These are phyloP conservation scores for Drosophila anceps DNA, from an alignment of 2,888 invertebrate genomes.

Conservation along the genomic window DNA sequence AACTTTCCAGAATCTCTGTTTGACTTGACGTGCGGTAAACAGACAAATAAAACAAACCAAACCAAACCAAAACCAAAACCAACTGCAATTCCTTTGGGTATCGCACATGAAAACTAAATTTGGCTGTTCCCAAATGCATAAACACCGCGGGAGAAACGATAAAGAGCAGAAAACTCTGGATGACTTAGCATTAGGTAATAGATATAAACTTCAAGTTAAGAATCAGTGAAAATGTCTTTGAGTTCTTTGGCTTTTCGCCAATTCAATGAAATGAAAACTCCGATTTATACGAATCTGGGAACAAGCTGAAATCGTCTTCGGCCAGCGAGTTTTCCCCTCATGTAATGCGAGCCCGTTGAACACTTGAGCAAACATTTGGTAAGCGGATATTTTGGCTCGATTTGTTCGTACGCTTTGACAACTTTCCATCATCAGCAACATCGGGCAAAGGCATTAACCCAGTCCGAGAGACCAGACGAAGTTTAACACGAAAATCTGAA, in stretches of 20 bases:
- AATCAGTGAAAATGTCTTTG: not conserved
- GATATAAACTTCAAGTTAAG: too few relatives aligned
- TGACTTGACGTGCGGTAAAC: conserved; percentile 55
- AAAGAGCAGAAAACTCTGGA: not conserved
- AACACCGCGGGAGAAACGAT: not conserved
- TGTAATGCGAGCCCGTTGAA: conserved; percentile 64
- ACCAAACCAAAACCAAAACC: too few relatives aligned
- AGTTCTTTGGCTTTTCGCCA: not conserved
- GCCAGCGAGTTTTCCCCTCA: not conserved
- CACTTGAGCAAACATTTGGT: conserved; percentile 81
- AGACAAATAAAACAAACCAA: conserved; percentile 31
- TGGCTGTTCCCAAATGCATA: conserved; percentile 19
- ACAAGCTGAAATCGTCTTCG: not conserved
- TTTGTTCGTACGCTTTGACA: conserved; percentile 76
- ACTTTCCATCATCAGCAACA: conserved; percentile 73
- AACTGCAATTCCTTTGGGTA: conserved; percentile 64
- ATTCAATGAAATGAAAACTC: conserved; percentile 1
- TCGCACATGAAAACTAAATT: conserved; percentile 3
- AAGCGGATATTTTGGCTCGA: conserved; percentile 81
- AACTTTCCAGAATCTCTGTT: conserved; percentile 52
- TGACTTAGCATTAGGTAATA: not conserved
- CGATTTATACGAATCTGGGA: conserved; percentile 2
- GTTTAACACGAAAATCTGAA: conserved; percentile 46
- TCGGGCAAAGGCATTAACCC: conserved; percentile 16
- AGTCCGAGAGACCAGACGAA: conserved; percentile 27